Conservation (phyloP, 2,888 invertebrate species). For the Lycia hirtaria region DNA sequence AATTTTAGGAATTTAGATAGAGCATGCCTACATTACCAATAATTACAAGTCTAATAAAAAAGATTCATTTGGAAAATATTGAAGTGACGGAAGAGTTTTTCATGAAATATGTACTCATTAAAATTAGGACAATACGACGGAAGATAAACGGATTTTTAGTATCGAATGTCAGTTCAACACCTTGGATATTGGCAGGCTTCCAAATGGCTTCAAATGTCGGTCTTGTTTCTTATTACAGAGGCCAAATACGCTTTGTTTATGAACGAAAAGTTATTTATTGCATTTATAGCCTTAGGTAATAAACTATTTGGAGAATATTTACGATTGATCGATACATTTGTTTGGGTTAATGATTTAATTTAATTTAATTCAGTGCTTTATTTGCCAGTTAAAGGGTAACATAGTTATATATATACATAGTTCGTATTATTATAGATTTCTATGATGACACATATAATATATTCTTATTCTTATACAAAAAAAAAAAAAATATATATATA, state of each 20-base stretch:
- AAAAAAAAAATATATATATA: no score
- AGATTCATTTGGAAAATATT: slow-evolving; percentile 5
- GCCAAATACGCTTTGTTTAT: slow-evolving; percentile 67
- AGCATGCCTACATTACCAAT: not conserved
- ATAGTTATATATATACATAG: no score
- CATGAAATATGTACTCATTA: slow-evolving; percentile 8
- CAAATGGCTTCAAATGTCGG: slow-evolving; percentile 71
- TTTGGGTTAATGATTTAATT: no score
- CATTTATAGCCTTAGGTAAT: slow-evolving; percentile 3
- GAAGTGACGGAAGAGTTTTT: not conserved
- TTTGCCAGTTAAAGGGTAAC: no score
- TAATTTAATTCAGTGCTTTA: no score
- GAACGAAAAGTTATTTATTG: slow-evolving; percentile 27
- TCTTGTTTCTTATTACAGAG: slow-evolving; percentile 54
- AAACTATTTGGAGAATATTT: slow-evolving; percentile 2
- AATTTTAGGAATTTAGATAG: slow-evolving; percentile 30
- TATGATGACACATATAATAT: not conserved
- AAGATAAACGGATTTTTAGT: slow-evolving; percentile 51
- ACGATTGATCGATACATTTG: not conserved
- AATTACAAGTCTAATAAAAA: not conserved
- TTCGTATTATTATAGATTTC: no score
- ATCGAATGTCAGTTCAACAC: slow-evolving; percentile 72
- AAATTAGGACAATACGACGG: slow-evolving; percentile 5
- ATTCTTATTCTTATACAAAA: no score
- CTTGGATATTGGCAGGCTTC: slow-evolving; percentile 62